A percentile compares a stretch with the other conserved stretches of the same genome.
Evolutionary conservation across 2,888 invertebrate species (phyloP).

Genomic region (Blomia tropicalis): DNA sequence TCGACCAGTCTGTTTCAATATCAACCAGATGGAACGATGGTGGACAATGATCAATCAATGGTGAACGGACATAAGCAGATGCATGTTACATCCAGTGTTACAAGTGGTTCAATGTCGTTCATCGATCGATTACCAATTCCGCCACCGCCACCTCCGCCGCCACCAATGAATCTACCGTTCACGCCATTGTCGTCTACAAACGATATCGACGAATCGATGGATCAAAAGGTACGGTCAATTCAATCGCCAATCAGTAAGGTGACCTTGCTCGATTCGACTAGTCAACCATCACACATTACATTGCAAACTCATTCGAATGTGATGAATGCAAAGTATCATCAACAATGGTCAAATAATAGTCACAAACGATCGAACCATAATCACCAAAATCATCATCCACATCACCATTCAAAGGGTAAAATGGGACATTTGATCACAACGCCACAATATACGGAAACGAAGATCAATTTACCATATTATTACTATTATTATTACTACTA

Average conservation of each 20-base stretch:
- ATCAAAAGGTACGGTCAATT: neutral
- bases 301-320: too few species aligned
- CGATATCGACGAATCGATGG: neutral
- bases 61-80: neutral
- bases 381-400: too few species aligned
- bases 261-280: constrained; percentile 3
- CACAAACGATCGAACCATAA: too few species aligned
- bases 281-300: constrained; percentile 3
- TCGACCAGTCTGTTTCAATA: constrained; percentile 7
- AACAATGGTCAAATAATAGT: too few species aligned
- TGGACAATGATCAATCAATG: neutral
- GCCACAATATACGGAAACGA: neutral
- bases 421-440: too few species aligned
- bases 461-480: neutral
- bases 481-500: constrained; percentile 8
- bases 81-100: constrained; percentile 4
- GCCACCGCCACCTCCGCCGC: neutral
- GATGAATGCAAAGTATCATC: too few species aligned
- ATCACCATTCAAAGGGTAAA: too few species aligned
- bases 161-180: too few species aligned
- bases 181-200: neutral
- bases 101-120: neutral
- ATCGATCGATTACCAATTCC: neutral
- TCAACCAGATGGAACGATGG: neutral
- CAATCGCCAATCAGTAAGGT: neutral